Evolutionary conservation across 2,797 vertebrate species (phyloP).

Genomic region (Lagodon rhomboides): DNA sequence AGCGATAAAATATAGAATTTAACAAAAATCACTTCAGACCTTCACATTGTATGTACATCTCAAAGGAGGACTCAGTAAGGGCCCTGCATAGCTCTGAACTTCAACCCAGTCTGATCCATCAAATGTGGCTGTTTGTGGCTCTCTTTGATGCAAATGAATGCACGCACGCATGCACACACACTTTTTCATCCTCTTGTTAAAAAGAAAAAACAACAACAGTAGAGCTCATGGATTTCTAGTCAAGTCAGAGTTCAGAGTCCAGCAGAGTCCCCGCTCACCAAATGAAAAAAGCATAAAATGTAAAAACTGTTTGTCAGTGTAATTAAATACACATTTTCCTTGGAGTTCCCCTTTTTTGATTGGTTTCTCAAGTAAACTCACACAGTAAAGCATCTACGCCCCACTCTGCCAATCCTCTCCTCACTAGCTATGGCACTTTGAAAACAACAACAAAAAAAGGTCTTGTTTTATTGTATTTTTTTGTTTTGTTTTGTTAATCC

Average conservation of each 20-base stretch:
- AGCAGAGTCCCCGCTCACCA: slow-evolving; percentile 74
- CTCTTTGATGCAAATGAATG: slow-evolving; percentile 55
- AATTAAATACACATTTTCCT: slow-evolving; percentile 78
- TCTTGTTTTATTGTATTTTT: slow-evolving; percentile 48
- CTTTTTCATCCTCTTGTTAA: slow-evolving; percentile 42
- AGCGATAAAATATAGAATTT: slow-evolving; percentile 95
- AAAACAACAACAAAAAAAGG: slow-evolving; percentile 74
- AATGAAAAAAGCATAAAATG: slow-evolving; percentile 76
- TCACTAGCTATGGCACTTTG: slow-evolving; percentile 89
- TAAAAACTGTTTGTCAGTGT: slow-evolving; percentile 76
- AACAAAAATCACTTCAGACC: slow-evolving; percentile 94
- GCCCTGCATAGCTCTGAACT: slow-evolving; percentile 79
- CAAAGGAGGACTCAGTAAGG: slow-evolving; percentile 89
- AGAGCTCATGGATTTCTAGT: slow-evolving; percentile 57
- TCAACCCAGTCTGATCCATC: slow-evolving; percentile 69
- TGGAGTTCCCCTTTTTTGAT: slow-evolving; percentile 77
- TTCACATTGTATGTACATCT: slow-evolving; percentile 95
- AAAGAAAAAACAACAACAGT: slow-evolving; percentile 51
- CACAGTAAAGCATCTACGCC: slow-evolving; percentile 82
- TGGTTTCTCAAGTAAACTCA: slow-evolving; percentile 83
- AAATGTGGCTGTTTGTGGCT: slow-evolving; percentile 71
- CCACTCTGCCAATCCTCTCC: slow-evolving; percentile 74
- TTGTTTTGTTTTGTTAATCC: slow-evolving; percentile 67
- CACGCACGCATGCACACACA: slow-evolving; percentile 28
- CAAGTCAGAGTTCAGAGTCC: slow-evolving; percentile 79